A percentile compares a stretch with the other conserved stretches of the same genome.
Conservation (phyloP, 1,140 invertebrate genomes). For the Cyclina sinensis region DNA sequence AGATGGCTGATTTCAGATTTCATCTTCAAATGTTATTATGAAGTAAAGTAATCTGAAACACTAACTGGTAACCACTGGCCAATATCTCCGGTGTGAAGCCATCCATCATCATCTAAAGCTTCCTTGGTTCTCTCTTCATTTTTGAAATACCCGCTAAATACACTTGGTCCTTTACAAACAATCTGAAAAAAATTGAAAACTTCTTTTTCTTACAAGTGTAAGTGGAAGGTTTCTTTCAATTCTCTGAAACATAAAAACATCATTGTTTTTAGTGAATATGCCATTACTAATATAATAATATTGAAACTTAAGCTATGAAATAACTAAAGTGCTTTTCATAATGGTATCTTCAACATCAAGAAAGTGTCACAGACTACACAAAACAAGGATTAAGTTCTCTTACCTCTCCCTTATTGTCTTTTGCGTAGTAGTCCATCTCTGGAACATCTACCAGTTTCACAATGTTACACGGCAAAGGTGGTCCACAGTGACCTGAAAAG, state of each 20-base stretch:
- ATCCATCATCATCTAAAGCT: constrained; percentile 87
- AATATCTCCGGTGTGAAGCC: constrained; percentile 87
- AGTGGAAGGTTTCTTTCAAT: too few species aligned
- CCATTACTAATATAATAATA: too few species aligned
- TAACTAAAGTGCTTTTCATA: too few species aligned
- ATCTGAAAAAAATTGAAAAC: constrained; percentile 76
- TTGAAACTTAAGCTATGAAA: too few species aligned
- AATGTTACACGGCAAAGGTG: constrained; percentile 96
- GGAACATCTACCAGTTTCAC: constrained; percentile 98
- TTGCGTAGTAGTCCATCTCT: constrained; percentile 98
- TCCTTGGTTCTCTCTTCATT: constrained; percentile 87
- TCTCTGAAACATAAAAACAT: too few species aligned
- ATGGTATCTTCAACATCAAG: too few species aligned
- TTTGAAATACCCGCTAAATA: constrained; percentile 91
- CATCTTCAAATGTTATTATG: too few species aligned
- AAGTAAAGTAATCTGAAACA: constrained; percentile 2
- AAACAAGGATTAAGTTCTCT: neutral
- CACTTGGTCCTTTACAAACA: constrained; percentile 96
- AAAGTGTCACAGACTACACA: neutral
- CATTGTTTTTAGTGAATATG: too few species aligned
- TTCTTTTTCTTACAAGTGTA: neutral
- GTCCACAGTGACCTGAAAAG: constrained; percentile 93
- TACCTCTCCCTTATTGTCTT: constrained; percentile 84
- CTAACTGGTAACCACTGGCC: constrained; percentile 83
- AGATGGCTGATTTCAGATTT: too few species aligned